Evolutionary conservation across 2,888 invertebrate genomes (phyloP).

Genomic region (Micropterix aruncella): DNA sequence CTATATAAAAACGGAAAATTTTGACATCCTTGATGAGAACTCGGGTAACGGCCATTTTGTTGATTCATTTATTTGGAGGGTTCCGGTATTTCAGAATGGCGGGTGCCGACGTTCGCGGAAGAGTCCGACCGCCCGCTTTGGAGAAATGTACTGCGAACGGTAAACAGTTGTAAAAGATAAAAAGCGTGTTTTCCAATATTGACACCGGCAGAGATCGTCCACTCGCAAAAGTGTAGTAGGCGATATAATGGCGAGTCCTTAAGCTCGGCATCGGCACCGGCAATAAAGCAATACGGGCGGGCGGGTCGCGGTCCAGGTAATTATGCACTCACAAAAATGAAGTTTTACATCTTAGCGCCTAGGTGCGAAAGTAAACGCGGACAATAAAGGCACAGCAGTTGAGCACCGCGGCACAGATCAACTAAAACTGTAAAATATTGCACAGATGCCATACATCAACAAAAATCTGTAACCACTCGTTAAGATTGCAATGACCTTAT

Average conservation of each 20-base stretch:
- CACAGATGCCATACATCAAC: no score
- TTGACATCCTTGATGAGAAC: no score
- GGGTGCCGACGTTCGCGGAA: no score
- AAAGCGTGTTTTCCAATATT: not conserved
- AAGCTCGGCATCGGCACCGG: not conserved
- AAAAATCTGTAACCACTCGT: no score
- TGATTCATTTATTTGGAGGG: no score
- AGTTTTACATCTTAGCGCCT: constrained; percentile 15
- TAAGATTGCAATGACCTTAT: no score
- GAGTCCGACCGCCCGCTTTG: not conserved
- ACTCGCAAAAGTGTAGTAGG: not conserved
- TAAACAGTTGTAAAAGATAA: not conserved
- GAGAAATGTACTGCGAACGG: not conserved
- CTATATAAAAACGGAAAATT: no score
- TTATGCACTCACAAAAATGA: constrained; percentile 7
- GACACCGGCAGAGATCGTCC: not conserved
- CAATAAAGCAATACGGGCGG: not conserved
- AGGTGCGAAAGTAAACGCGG: constrained; percentile 16
- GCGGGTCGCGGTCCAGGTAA: not conserved
- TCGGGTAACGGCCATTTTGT: no score
- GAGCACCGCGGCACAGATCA: no score
- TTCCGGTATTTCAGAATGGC: no score
- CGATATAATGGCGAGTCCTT: not conserved
- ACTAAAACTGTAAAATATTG: no score
- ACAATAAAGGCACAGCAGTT: no score